Evolutionary conservation across 2,888 invertebrate species (phyloP).

Genomic region (Epinotia bilunana): DNA sequence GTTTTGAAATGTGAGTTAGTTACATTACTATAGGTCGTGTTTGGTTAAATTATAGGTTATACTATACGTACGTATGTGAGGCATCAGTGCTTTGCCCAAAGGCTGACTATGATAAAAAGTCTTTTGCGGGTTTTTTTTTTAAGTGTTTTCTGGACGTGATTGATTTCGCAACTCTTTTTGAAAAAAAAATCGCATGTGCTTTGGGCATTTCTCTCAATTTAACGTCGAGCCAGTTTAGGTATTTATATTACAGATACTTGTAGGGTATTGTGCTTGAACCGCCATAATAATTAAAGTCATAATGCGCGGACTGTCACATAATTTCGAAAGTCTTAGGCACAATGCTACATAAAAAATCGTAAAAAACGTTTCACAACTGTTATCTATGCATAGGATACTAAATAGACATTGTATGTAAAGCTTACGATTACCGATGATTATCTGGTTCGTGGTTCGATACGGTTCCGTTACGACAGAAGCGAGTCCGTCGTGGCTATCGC

Average conservation of each 20-base stretch:
- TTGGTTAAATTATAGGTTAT: conserved; percentile 11
- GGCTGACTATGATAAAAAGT: not conserved
- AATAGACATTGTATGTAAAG: conserved; percentile 43
- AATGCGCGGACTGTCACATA: conserved; percentile 2
- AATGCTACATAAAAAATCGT: conserved; percentile 30
- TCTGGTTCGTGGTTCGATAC: conserved; percentile 32
- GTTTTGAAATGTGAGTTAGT: conserved; percentile 33
- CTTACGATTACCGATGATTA: conserved; percentile 37
- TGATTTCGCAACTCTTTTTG: not conserved
- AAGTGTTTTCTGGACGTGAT: not conserved
- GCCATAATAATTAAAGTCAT: not conserved
- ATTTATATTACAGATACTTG: not conserved
- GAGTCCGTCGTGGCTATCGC: conserved; percentile 6
- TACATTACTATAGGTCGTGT: not conserved
- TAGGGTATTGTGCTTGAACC: not conserved
- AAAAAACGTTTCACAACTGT: conserved; percentile 29
- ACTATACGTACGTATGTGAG: not conserved
- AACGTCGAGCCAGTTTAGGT: not conserved
- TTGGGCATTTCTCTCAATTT: not conserved
- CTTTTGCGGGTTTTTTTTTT: not conserved
- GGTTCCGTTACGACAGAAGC: conserved; percentile 33
- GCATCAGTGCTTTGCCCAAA: not conserved
- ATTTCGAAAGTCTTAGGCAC: conserved; percentile 6
- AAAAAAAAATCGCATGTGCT: not conserved
- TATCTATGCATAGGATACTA: conserved; percentile 33